Base-by-base conservation (phyloP, 2,113 vertebrate genomes). In the Solea solea region DNA sequence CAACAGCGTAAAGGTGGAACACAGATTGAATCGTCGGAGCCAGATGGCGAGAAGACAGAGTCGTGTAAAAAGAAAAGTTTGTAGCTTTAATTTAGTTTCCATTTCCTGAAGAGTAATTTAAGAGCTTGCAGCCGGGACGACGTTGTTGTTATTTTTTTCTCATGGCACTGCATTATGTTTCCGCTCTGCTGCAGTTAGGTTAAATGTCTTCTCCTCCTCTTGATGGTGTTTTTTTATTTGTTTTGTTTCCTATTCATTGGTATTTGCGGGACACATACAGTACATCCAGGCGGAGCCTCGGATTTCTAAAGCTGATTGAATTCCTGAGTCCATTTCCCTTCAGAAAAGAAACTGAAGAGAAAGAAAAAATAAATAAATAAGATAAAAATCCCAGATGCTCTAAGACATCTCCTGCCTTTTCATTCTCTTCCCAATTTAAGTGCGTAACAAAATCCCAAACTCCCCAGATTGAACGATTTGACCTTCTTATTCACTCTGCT, bases 281-380 rank as follows among this genome's bases (percentile, higher is more conserved):
- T 48, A 11, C 45, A 5, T 66, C 64, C 60, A 77, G 77, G 70
- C 49, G 14, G 76, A 77, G 76, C 66, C 78, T 64, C 67, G 50
- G 78, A 63, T 82, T 74, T 72, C 82, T 13, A 75, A 83, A 78
- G 80, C 86, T 90, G 88, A 91, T 90, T 90, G 89, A 89, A 90
- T 87, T 85, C 80, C 72, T 67, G 65, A 86, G 71, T 83, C 79
- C 79, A 82, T 89, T 88, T 87, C 78, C 74, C 69, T 63, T 65
- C 72, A 79, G 66, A 86, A 62, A 71, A 66, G 12, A 11, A 85
- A 76, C 8, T 34, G 73, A 60, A 57, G 56, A 72, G 3, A 34
- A 34, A 34, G 34, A 34, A 34, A 34, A 34, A 34, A 34, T 34
- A 34, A 34, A 34, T 34, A 6, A 34, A 34, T 34, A 72, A 68